phyloP scores from a whole-genome alignment of 2,797 vertebrate genomes.

The Peromyscus nudipes region DNA sequence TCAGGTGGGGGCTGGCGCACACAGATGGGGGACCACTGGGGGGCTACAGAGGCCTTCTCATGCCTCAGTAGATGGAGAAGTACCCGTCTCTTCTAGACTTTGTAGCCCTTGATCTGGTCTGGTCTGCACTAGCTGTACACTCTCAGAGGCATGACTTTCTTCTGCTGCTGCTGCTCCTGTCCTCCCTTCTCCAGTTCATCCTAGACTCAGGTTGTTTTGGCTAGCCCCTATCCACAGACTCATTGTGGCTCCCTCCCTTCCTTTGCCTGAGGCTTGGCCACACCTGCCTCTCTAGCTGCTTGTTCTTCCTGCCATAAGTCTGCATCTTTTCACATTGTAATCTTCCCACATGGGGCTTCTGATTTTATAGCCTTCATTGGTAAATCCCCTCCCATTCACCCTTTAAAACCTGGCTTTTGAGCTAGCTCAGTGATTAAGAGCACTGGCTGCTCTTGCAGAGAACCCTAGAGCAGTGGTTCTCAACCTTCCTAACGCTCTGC shows the following conservation, averaged over 20 bases:
- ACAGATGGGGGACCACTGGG: background rate
- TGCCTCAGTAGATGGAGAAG: background rate
- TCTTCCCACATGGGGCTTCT: background rate
- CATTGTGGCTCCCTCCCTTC: fast-evolving
- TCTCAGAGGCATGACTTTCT: background rate
- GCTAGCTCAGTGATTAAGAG: background rate
- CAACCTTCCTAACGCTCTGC: background rate
- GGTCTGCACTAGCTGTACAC: background rate
- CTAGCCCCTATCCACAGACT: background rate
- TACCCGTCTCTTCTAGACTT: background rate
- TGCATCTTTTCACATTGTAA: background rate
- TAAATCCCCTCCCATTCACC: background rate
- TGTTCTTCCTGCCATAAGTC: background rate
- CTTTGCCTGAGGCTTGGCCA: background rate
- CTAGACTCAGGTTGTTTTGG: background rate
- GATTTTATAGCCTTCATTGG: background rate
- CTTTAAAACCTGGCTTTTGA: background rate
- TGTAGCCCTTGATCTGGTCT: background rate
- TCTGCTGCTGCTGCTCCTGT: background rate
- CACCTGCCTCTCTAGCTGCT: background rate
- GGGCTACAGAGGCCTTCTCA: background rate
- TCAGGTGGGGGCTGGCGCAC: constrained; percentile 90
- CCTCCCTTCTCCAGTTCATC: background rate
- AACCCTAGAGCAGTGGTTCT: background rate
- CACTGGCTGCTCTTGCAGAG: background rate